These are phyloP conservation scores for Cettia cetti DNA, from an alignment of 2,113 vertebrate species.

Conservation along the genomic window DNA sequence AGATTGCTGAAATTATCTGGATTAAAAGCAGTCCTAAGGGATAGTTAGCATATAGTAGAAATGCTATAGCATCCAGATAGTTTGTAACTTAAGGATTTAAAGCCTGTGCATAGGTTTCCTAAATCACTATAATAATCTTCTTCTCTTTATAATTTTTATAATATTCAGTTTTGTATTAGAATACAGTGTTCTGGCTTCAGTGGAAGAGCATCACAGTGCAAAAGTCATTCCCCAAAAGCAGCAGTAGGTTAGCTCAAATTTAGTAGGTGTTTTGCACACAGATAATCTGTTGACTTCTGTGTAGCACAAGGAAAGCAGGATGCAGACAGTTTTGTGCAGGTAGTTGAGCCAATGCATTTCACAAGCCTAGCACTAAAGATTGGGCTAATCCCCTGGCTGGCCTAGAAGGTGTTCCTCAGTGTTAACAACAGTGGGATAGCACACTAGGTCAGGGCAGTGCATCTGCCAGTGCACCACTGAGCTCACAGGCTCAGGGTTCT, in stretches of 20 bases:
- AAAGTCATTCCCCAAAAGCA: neutral
- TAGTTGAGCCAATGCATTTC: neutral
- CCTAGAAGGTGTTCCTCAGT: neutral
- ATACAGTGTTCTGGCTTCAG: neutral
- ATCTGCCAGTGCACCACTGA: neutral
- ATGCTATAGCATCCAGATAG: neutral
- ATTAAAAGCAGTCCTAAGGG: neutral
- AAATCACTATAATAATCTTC: neutral
- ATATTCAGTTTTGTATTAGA: neutral
- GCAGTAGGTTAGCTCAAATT: neutral
- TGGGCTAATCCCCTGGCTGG: neutral
- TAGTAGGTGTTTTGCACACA: neutral
- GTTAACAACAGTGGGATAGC: neutral
- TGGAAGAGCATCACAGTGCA: neutral
- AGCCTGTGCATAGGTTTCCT: neutral
- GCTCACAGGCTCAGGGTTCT: neutral
- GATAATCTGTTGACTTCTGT: neutral
- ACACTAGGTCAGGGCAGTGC: neutral
- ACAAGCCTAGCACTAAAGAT: neutral
- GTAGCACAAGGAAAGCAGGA: accelerated
- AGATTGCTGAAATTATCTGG: neutral
- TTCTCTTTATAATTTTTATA: neutral
- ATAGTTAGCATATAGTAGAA: neutral
- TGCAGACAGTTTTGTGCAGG: neutral
- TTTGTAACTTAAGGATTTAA: neutral